Evolutionary conservation across 2,888 invertebrate genomes (phyloP).

Genomic region (Pollenia amentaria): DNA sequence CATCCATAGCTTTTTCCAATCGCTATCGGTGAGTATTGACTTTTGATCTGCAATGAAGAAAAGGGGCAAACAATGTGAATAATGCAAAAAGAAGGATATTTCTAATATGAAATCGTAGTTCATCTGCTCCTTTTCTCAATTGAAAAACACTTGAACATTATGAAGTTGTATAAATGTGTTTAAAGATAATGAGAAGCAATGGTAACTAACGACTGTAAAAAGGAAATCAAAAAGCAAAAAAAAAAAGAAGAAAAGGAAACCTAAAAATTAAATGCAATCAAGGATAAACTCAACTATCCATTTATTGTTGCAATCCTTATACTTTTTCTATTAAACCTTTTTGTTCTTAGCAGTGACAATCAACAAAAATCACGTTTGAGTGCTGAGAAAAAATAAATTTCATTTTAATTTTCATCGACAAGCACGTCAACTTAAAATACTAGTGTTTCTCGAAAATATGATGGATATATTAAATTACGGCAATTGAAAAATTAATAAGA

Average conservation of each 20-base stretch:
- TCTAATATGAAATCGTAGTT: background rate
- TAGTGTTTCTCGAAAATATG: background rate
- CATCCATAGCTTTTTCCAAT: conserved; percentile 85
- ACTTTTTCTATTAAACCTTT: conserved; percentile 21
- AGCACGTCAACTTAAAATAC: conserved; percentile 15
- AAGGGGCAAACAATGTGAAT: background rate
- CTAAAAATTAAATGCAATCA: conserved; percentile 35
- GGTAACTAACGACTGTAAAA: background rate
- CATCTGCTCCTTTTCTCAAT: background rate
- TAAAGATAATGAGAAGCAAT: conserved; percentile 29
- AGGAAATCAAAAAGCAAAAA: conserved; percentile 16
- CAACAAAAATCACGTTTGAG: conserved; percentile 52
- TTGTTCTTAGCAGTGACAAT: conserved; percentile 27
- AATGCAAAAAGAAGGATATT: background rate
- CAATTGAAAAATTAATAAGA: background rate
- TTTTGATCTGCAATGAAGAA: conserved; percentile 83
- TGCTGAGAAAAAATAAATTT: conserved; percentile 14
- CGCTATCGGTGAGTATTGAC: conserved; percentile 85
- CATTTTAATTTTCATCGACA: conserved; percentile 17
- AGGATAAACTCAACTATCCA: conserved; percentile 16
- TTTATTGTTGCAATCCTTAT: background rate
- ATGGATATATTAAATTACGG: conserved; percentile 8
- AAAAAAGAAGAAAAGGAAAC: conserved; percentile 3
- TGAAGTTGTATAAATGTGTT: background rate
- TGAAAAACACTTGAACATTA: conserved; percentile 6